Evolutionary conservation across 2,888 invertebrate genomes (phyloP).

Genomic region (Phaedon cochleariae): DNA sequence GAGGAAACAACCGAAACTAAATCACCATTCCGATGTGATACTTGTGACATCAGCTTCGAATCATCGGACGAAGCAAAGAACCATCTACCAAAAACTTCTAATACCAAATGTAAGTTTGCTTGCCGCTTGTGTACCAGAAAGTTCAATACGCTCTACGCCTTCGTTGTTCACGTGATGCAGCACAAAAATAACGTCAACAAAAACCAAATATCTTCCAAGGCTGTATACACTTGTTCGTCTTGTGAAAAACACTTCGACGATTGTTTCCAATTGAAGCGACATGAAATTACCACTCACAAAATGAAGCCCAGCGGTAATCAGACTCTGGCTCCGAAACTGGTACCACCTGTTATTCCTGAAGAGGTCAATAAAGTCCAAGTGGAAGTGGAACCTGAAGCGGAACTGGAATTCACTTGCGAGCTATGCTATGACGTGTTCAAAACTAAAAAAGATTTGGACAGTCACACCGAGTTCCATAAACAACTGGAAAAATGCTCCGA

Average conservation of each 20-base stretch:
- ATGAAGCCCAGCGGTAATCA: slow-evolving; percentile 10
- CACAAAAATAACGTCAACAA: slow-evolving; percentile 35
- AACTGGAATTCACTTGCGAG: slow-evolving; percentile 51
- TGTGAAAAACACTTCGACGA: slow-evolving; percentile 42
- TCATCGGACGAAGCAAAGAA: slow-evolving; percentile 38
- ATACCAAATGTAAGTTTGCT: slow-evolving; percentile 40
- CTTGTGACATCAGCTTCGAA: slow-evolving; percentile 41
- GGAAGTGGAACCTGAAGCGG: slow-evolving; percentile 7
- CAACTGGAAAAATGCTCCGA: slow-evolving; percentile 28
- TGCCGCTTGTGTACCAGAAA: slow-evolving; percentile 41
- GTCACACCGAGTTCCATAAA: slow-evolving; percentile 44
- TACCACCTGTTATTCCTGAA: background rate
- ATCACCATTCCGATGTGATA: slow-evolving; percentile 42
- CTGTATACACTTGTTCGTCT: slow-evolving; percentile 34
- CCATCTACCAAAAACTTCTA: slow-evolving; percentile 22
- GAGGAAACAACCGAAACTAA: background rate
- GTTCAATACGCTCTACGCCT: slow-evolving; percentile 44
- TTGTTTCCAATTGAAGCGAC: slow-evolving; percentile 44
- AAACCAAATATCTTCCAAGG: slow-evolving; percentile 22
- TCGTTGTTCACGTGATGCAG: slow-evolving; percentile 45
- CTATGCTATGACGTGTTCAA: slow-evolving; percentile 50
- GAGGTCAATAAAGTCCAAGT: background rate
- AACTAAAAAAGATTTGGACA: slow-evolving; percentile 41
- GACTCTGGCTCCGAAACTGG: background rate
- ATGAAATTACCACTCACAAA: slow-evolving; percentile 36